Percentiles rank a stretch among this genome's conserved stretches.
Conservation (phyloP, 2,797 vertebrate genomes). For the Sebastes umbrosus region DNA sequence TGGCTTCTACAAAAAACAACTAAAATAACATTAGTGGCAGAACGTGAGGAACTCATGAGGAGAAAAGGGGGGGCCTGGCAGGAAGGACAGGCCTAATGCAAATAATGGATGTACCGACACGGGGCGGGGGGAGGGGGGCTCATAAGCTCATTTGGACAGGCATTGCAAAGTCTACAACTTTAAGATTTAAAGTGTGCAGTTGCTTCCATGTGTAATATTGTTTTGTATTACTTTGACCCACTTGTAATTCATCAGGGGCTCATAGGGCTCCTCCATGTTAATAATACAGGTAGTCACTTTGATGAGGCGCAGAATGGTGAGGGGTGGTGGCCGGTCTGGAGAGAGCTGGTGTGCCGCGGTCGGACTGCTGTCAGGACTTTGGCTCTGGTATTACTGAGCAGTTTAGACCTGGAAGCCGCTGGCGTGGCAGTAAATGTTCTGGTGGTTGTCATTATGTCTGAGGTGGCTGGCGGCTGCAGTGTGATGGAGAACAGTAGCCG, state of each 20-base stretch:
- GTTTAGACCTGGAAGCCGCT: background rate
- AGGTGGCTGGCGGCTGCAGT: background rate
- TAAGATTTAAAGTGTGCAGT: background rate
- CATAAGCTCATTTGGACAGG: no score
- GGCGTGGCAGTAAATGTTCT: background rate
- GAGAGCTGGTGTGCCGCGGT: background rate
- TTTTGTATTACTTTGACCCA: background rate
- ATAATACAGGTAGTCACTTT: background rate
- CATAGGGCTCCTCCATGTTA: background rate
- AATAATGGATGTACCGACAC: no score
- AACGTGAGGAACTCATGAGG: no score
- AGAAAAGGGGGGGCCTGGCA: no score
- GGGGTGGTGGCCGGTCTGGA: background rate
- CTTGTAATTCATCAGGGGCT: background rate
- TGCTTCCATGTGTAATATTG: background rate
- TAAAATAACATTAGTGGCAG: no score
- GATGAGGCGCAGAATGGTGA: background rate
- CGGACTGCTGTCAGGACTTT: background rate
- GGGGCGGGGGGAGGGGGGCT: no score
- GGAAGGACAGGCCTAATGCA: no score
- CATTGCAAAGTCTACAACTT: background rate
- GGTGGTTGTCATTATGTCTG: background rate
- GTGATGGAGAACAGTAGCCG: conserved; percentile 6
- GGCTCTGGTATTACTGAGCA: background rate
- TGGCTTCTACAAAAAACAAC: no score